These are phyloP conservation scores for Dexiosoma caninum DNA, from an alignment of 2,888 invertebrate genomes.

Conservation along the genomic window DNA sequence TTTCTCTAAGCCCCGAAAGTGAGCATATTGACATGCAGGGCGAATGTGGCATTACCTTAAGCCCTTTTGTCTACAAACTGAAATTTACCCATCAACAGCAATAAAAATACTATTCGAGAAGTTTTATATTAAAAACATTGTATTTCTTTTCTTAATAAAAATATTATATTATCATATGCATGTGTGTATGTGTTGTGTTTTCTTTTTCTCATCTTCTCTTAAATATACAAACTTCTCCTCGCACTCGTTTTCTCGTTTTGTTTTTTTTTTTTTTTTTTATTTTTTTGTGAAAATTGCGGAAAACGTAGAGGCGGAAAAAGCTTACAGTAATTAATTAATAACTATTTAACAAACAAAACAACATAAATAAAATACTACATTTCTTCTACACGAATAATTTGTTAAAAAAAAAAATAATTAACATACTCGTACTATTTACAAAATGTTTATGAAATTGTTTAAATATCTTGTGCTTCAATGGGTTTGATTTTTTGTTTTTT, in stretches of 20 bases:
- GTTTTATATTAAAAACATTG: slow-evolving; percentile 56
- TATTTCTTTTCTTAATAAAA: slow-evolving; percentile 53
- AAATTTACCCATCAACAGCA: slow-evolving; percentile 32
- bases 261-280: neutral
- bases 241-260: neutral
- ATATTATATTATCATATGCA: too few species aligned
- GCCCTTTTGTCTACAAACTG: slow-evolving; percentile 81
- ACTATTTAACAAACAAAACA: slow-evolving; percentile 67
- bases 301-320: neutral
- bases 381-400: neutral
- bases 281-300: neutral
- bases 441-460: slow-evolving; percentile 1
- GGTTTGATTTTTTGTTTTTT: neutral
- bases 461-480: neutral
- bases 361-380: slow-evolving; percentile 55
- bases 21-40: slow-evolving; percentile 82
- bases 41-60: slow-evolving; percentile 85
- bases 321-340: slow-evolving; percentile 61
- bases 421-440: slow-evolving; percentile 44
- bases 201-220: neutral
- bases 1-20: slow-evolving; percentile 75
- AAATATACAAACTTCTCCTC: neutral
- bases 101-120: slow-evolving; percentile 31
- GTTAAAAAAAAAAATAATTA: slow-evolving; percentile 29
- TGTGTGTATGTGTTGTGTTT: slow-evolving; percentile 12